phyloP scores from a whole-genome alignment of 92 coral and sea anemone genomes.

The Siderastrea siderea region DNA sequence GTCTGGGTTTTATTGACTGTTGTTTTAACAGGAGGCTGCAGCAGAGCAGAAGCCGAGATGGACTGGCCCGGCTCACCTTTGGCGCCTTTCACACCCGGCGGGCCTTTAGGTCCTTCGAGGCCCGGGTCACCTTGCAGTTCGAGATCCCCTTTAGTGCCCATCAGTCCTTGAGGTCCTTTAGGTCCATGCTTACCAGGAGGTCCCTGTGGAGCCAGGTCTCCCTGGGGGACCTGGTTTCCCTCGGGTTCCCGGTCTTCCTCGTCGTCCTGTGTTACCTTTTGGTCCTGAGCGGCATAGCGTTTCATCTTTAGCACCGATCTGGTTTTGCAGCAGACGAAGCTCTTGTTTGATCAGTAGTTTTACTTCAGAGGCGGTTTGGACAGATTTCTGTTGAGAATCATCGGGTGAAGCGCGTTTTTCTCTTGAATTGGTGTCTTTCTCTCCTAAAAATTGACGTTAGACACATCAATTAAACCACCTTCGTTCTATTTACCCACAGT shows the following conservation, averaged over 20 bases:
- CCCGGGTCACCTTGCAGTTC: slow-evolving; percentile 52
- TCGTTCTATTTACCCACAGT: too few species aligned
- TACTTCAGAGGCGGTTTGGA: slow-evolving; percentile 13
- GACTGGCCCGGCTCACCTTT: slow-evolving; percentile 61
- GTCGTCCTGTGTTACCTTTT: slow-evolving; percentile 57
- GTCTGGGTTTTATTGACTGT: slow-evolving; percentile 59
- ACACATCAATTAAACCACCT: too few species aligned
- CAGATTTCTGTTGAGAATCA: not conserved
- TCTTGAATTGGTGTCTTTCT: not conserved
- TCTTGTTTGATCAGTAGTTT: slow-evolving; percentile 46
- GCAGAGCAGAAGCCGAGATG: slow-evolving; percentile 62
- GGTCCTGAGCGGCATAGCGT: slow-evolving; percentile 61
- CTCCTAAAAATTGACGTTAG: not conserved
- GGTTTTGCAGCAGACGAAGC: slow-evolving; percentile 39
- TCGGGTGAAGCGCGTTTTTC: not conserved
- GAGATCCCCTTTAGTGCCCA: slow-evolving; percentile 40
- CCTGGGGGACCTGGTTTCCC: slow-evolving; percentile 71
- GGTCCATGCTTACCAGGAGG: slow-evolving; percentile 74
- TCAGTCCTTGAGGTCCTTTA: slow-evolving; percentile 48
- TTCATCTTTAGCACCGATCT: slow-evolving; percentile 59
- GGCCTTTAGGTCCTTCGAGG: slow-evolving; percentile 56
- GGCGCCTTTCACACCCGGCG: slow-evolving; percentile 48
- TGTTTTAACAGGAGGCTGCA: slow-evolving; percentile 44
- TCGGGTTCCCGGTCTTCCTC: slow-evolving; percentile 69
- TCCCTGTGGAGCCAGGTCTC: slow-evolving; percentile 52